Percentiles rank a stretch among this genome's conserved stretches.
phyloP scores from a whole-genome alignment of 2,888 invertebrate species.

The Tipula vernalis region DNA sequence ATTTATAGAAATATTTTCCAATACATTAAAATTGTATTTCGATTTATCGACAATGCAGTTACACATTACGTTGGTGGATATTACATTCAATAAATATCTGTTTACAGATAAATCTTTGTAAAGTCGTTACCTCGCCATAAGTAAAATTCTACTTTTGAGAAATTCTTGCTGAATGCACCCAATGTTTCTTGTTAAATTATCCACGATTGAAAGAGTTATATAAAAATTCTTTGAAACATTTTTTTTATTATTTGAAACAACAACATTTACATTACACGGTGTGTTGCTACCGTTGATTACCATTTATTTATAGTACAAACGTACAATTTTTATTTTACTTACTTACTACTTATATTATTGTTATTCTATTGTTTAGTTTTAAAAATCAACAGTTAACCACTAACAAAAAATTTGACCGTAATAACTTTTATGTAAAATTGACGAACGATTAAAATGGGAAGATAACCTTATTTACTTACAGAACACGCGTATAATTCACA shows the following conservation, averaged over 20 bases:
- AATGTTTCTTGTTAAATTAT: background rate
- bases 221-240: background rate
- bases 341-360: background rate
- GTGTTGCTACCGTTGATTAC: background rate
- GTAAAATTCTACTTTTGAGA: too few relatives aligned
- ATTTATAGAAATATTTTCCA: too few relatives aligned
- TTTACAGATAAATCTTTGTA: too few relatives aligned
- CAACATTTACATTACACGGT: background rate
- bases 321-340: background rate
- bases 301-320: background rate
- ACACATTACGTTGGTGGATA: too few relatives aligned
- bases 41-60: too few relatives aligned
- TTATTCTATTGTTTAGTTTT: background rate
- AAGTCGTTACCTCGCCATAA: too few relatives aligned
- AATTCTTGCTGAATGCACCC: too few relatives aligned
- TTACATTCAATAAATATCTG: too few relatives aligned
- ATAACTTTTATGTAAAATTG: background rate
- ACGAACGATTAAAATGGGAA: background rate
- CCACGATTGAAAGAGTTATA: background rate
- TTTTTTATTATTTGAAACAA: background rate
- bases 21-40: too few relatives aligned
- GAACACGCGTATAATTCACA: background rate
- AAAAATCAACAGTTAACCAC: background rate
- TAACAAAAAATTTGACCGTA: background rate
- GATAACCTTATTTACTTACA: background rate